A percentile compares a stretch with the other conserved stretches of the same genome.
Conservation (phyloP, 37 sponge, comb jelly and placozoan genomes). For the Halichondria panicea region DNA sequence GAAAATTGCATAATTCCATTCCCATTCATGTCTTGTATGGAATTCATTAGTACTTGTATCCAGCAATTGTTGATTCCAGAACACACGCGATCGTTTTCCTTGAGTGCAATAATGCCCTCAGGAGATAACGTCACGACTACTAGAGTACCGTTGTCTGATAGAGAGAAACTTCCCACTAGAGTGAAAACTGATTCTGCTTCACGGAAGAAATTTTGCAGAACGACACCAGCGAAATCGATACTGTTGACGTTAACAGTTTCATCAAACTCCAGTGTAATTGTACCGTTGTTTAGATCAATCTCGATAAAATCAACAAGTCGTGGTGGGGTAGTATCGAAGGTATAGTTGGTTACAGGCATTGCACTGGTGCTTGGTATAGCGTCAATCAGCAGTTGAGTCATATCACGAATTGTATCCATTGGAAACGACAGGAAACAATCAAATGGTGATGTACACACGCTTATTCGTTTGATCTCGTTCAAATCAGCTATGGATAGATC, state of each 20-base stretch:
- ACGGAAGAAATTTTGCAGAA: conserved; percentile 82
- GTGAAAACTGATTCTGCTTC: conserved; percentile 47
- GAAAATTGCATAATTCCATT: conserved; percentile 44
- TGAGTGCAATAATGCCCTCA: conserved; percentile 52
- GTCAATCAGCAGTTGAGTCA: conserved; percentile 19
- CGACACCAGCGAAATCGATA: conserved; percentile 69
- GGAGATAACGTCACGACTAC: conserved; percentile 26
- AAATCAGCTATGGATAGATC: conserved; percentile 62
- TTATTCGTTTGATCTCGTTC: conserved; percentile 63
- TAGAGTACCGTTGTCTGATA: conserved; percentile 69
- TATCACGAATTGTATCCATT: conserved; percentile 36
- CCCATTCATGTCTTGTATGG: conserved; percentile 75
- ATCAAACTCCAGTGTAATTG: conserved; percentile 56
- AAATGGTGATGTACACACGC: conserved; percentile 39
- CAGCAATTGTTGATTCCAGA: conserved; percentile 91
- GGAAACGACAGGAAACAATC: conserved; percentile 65
- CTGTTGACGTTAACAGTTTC: conserved; percentile 72
- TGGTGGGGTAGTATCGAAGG: conserved; percentile 64
- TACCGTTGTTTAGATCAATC: conserved; percentile 79
- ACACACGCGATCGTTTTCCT: conserved; percentile 77
- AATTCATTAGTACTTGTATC: conserved; percentile 44
- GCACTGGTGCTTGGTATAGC: conserved; percentile 37
- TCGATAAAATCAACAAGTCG: conserved; percentile 30
- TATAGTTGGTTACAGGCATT: conserved; percentile 48
- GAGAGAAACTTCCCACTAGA: conserved; percentile 56